Conservation (phyloP, 1,140 invertebrate species). For the Ephestia elutella region DNA sequence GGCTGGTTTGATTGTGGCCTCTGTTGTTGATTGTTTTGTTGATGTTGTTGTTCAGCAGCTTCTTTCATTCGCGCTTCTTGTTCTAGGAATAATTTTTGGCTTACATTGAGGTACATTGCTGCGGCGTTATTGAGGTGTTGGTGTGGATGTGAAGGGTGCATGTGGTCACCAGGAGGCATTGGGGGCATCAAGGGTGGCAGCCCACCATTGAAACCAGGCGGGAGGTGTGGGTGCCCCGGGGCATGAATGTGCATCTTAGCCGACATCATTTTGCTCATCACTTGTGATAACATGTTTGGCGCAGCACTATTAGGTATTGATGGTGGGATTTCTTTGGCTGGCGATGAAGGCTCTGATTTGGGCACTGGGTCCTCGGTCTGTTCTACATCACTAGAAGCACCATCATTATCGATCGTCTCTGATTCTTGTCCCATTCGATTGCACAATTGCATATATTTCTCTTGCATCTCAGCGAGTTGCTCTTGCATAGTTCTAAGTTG, state of each 20-base stretch:
- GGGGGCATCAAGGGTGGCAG: conserved; percentile 75
- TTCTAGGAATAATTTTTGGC: conserved; percentile 84
- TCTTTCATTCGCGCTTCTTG: conserved; percentile 84
- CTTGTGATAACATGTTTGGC: conserved; percentile 78
- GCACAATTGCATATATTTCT: conserved; percentile 90
- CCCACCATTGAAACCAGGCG: conserved; percentile 74
- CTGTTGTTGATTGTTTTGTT: conserved; percentile 69
- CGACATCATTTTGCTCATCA: conserved; percentile 81
- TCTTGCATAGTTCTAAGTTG: conserved; percentile 91
- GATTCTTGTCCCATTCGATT: conserved; percentile 87
- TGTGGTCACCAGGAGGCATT: conserved; percentile 73
- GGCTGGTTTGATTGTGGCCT: conserved; percentile 75
- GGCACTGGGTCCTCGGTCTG: conserved; percentile 74
- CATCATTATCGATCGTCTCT: conserved; percentile 83
- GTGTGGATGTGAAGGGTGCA: conserved; percentile 75
- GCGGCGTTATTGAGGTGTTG: conserved; percentile 80
- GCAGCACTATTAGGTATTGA: conserved; percentile 68
- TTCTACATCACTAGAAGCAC: conserved; percentile 81
- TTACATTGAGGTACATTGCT: conserved; percentile 83
- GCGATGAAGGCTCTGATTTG: conserved; percentile 76
- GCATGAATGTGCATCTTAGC: conserved; percentile 78
- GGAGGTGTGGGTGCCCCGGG: conserved; percentile 67
- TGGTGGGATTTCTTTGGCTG: conserved; percentile 75
- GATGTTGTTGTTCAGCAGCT: conserved; percentile 76
- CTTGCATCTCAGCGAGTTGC: conserved; percentile 91